phyloP scores from a whole-genome alignment of 2,888 invertebrate genomes.

The Campaea margaritaria region DNA sequence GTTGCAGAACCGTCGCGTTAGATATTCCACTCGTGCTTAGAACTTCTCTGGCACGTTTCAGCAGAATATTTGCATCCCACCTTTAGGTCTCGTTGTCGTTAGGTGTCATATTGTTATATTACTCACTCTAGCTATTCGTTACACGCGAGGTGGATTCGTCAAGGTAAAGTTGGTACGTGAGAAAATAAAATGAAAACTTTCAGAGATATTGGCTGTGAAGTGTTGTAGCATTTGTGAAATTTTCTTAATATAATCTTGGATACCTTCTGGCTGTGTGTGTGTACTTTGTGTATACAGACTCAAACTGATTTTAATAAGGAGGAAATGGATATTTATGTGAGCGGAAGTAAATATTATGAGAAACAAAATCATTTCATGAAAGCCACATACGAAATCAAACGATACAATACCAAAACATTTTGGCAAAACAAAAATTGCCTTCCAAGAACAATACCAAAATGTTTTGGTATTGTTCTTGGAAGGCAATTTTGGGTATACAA shows the following conservation, averaged over 20 bases:
- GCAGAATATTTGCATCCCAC: conserved; percentile 75
- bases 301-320: too few species aligned
- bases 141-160: conserved; percentile 36
- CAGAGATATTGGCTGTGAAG: background rate
- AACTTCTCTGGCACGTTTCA: conserved; percentile 70
- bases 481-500: too few species aligned
- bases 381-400: too few species aligned
- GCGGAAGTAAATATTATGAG: too few species aligned
- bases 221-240: background rate
- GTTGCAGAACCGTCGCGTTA: conserved; percentile 58
- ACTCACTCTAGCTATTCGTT: conserved; percentile 48
- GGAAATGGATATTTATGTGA: too few species aligned
- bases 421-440: too few species aligned
- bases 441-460: too few species aligned
- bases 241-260: background rate
- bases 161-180: conserved; percentile 29
- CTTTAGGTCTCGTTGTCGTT: conserved; percentile 68
- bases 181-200: conserved; percentile 22
- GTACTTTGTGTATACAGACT: too few species aligned
- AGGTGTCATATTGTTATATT: conserved; percentile 70
- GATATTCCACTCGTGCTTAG: conserved; percentile 68
- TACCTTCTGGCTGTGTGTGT: background rate
- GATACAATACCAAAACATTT: too few species aligned
- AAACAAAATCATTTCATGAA: too few species aligned
- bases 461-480: too few species aligned